Conservation (phyloP, 2,113 vertebrate species). For the Halichoeres trimaculatus region DNA sequence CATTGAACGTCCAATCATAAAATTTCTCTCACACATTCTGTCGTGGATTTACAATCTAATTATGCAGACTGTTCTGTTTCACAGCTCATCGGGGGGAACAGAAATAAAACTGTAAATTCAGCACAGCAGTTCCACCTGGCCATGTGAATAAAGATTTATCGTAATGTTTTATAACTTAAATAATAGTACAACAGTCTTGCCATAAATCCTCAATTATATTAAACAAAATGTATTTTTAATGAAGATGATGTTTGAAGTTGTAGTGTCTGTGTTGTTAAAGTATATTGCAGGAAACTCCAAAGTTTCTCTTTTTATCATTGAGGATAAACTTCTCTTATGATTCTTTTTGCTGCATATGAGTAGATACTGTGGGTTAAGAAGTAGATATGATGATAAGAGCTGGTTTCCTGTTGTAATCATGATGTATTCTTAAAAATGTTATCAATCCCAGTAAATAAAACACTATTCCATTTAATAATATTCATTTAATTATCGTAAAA, state of each 20-base stretch:
- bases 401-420: too few relatives aligned
- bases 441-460: not conserved
- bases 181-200: not conserved
- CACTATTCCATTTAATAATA: slow-evolving; percentile 12
- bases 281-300: too few relatives aligned
- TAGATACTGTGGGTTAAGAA: not conserved
- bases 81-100: not conserved
- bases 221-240: too few relatives aligned
- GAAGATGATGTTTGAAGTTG: too few relatives aligned
- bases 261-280: too few relatives aligned
- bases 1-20: not conserved
- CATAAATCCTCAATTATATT: not conserved
- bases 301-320: too few relatives aligned
- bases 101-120: not conserved
- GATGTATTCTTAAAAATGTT: too few relatives aligned
- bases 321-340: not conserved
- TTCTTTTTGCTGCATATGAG: not conserved
- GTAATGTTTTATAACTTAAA: not conserved
- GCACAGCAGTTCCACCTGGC: not conserved
- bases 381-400: too few relatives aligned
- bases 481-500: slow-evolving; percentile 58
- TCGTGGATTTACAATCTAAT: not conserved
- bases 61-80: not conserved
- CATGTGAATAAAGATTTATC: not conserved
- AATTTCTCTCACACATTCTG: not conserved